Evolutionary conservation across 1,140 invertebrate genomes (phyloP).

Genomic region (Drosophila arawakana): DNA sequence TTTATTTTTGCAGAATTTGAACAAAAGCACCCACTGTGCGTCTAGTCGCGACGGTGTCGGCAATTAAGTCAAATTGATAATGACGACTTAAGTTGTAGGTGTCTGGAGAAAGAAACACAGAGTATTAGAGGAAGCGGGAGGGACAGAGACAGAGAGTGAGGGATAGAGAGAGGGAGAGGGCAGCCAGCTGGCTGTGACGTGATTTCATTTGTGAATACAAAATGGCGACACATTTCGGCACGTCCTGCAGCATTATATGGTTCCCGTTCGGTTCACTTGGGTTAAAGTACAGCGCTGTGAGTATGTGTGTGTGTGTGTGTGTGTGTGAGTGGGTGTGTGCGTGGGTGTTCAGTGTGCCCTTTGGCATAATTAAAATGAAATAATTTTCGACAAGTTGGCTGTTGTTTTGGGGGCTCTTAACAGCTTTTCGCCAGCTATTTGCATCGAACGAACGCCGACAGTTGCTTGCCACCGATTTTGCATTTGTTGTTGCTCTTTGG

Average conservation of each 20-base stretch:
- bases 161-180: background rate
- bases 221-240: constrained; percentile 74
- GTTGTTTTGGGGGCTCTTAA: constrained; percentile 50
- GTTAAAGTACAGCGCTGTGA: background rate
- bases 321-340: constrained; percentile 13
- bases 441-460: constrained; percentile 28
- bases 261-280: background rate
- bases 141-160: background rate
- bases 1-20: background rate
- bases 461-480: constrained; percentile 21
- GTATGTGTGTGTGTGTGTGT: constrained; percentile 7
- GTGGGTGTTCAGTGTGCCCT: constrained; percentile 45
- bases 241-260: constrained; percentile 50
- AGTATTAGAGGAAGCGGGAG: background rate
- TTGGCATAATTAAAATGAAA: constrained; percentile 81
- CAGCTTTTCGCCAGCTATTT: constrained; percentile 44
- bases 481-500: background rate
- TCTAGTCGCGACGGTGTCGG: constrained; percentile 31
- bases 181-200: constrained; percentile 54
- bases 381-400: constrained; percentile 79
- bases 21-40: background rate
- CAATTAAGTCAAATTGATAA: constrained; percentile 81
- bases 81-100: constrained; percentile 72
- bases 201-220: constrained; percentile 75
- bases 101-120: constrained; percentile 12